Base-by-base conservation (phyloP, 2,113 vertebrate species). In the Serinus canaria region DNA sequence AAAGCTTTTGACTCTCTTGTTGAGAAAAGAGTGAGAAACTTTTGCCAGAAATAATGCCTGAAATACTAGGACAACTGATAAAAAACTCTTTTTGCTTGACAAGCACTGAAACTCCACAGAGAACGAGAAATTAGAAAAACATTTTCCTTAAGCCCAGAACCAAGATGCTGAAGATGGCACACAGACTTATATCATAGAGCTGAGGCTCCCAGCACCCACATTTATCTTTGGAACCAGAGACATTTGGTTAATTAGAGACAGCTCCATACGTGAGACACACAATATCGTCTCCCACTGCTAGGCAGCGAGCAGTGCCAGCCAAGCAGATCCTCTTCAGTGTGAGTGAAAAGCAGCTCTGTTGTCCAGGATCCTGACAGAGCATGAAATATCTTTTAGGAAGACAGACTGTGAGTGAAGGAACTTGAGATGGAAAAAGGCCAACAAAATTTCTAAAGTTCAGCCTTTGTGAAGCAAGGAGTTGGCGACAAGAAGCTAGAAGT, bases 371-470 rank as follows among this genome's bases (percentile, higher is more conserved):
- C 55, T 93, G 78, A 83, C 86, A 92, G 72, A 66, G 33, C 55
- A 88, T 59, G 76, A 92, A 95, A 84, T 84, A 81, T 91, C 31
- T 92, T 69, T 86, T 55, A 86, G 63, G 79, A 87, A 92, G 88
- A 80, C 33, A 87, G 55, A 77, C 72, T 83, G 50, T 28, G 49
- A 62, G 25, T 22, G 50, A 83, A 30, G 31, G 68, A 92, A 55
- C n/a, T 87, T 81, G 62, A 89, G 39, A 86, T 74, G 68, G 76
- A 83, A 83, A 83, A 83, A 67, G 47, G 33, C 69, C 83, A 92
- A 87, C 0, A 0, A 53, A 74, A 55, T 81, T 74, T 91, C 50
- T 41, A 33, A 81, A 89, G 78, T 74, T 83, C 73, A 74, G 46
- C 50, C 43, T 85, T 90, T 77, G 18, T 50, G 72, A 63, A 83